Percentiles rank a stretch among this genome's conserved stretches.
These are phyloP conservation scores for Osmoderma eremita DNA, from an alignment of 2,888 invertebrate species.

Conservation along the genomic window DNA sequence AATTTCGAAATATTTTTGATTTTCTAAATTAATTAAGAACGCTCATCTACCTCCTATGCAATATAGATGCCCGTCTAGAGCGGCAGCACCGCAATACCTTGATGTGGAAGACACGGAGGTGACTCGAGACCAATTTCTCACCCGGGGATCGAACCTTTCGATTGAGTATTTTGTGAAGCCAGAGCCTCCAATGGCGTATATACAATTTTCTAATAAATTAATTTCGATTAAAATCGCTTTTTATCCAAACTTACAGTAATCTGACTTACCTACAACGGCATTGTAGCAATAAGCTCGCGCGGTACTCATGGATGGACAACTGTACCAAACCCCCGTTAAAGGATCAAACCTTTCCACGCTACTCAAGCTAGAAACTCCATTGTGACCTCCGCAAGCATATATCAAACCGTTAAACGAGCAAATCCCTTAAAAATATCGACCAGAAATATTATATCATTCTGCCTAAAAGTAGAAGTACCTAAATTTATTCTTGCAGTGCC, in stretches of 20 bases:
- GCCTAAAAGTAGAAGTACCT: no score
- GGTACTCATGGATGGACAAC: slow-evolving; percentile 75
- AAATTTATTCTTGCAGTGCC: slow-evolving; percentile 73
- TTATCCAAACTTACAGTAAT: neutral
- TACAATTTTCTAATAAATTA: slow-evolving; percentile 73
- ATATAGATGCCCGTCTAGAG: slow-evolving; percentile 71
- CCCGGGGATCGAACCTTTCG: slow-evolving; percentile 74
- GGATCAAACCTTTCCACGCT: slow-evolving; percentile 76
- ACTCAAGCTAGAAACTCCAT: slow-evolving; percentile 75
- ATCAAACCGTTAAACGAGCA: slow-evolving; percentile 72
- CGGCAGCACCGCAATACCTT: slow-evolving; percentile 73
- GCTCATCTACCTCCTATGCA: slow-evolving; percentile 75
- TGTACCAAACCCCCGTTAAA: slow-evolving; percentile 76
- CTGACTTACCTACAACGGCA: slow-evolving; percentile 68
- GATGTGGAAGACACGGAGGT: slow-evolving; percentile 74
- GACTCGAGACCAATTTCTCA: slow-evolving; percentile 73
- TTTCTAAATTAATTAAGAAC: neutral
- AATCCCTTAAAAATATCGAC: slow-evolving; percentile 57
- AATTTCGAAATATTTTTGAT: neutral
- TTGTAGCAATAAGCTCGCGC: slow-evolving; percentile 73
- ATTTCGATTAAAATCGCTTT: slow-evolving; percentile 14
- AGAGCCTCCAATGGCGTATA: slow-evolving; percentile 76
- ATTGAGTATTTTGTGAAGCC: slow-evolving; percentile 77
- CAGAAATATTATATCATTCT: slow-evolving; percentile 23
- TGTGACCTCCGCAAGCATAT: slow-evolving; percentile 75